phyloP scores from a whole-genome alignment of 1,140 invertebrate genomes.

The Bursaphelenchus mucronatus region DNA sequence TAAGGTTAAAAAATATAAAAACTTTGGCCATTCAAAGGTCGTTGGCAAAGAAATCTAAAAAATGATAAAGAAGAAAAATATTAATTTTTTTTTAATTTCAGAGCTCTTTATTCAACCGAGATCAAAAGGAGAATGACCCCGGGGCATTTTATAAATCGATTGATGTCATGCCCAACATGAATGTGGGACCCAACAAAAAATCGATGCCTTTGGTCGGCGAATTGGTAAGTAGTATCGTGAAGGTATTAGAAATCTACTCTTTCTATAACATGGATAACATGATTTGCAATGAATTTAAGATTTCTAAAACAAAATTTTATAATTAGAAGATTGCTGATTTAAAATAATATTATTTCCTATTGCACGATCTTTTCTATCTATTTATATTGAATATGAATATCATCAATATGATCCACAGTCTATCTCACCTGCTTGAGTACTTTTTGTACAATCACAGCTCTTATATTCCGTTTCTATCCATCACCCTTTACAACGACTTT shows the following conservation, averaged over 20 bases:
- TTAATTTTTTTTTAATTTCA: slow-evolving; percentile 33
- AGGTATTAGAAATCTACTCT: no score
- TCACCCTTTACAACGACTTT: slow-evolving; percentile 1
- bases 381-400: no score
- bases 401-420: no score
- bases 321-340: no score
- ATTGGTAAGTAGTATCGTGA: slow-evolving; percentile 75
- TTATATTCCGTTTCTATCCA: slow-evolving; percentile 13
- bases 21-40: background rate
- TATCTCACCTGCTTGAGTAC: no score
- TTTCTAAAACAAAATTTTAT: no score
- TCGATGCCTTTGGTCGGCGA: slow-evolving; percentile 96
- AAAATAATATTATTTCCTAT: no score
- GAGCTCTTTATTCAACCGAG: slow-evolving; percentile 55
- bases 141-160: slow-evolving; percentile 99
- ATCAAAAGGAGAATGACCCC: slow-evolving; percentile 62
- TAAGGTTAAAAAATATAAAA: slow-evolving; percentile 20
- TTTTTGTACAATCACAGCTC: background rate
- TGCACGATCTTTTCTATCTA: no score
- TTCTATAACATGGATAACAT: no score
- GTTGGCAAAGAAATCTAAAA: slow-evolving; percentile 6
- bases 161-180: slow-evolving; percentile 98
- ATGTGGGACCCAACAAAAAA: slow-evolving; percentile 77
- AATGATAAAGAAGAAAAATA: slow-evolving; percentile 17
- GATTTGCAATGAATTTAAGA: no score